Base-by-base conservation (phyloP, 2,888 invertebrate species). In the Argyra leucocephala region DNA sequence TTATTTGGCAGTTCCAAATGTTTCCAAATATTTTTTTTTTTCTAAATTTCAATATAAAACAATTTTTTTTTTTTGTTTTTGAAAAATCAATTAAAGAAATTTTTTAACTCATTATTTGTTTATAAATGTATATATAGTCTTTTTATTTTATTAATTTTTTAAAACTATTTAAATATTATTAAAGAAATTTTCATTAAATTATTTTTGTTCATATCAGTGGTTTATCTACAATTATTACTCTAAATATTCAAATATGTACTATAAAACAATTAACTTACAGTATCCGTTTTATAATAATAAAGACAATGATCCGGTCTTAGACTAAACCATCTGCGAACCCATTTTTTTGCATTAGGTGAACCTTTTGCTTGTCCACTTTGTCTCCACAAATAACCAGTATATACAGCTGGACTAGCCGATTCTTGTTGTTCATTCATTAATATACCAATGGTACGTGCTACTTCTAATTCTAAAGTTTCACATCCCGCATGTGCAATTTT, bases 241-340 rank as follows among this genome's bases (percentile, higher is more conserved):
- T n/a, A n/a, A n/a, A n/a, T n/a, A n/a, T n/a, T n/a, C n/a, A 26
- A 26, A 26, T 26, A 26, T 26, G 9, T 26, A 26, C 9, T 26
- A 6, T 9, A 26, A 26, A 26, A 26, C 9, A 6, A 9, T 12
- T 12, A 62, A 82, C 86, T 83, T 80, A 94, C 94, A 79, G 88
- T 84, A 80, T 93, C 92, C 73, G 90, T 90, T 83, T 95, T 96
- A 81, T 95, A 96, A 81, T 91, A 95, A 80, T 96, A 96, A 69
- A 96, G 84, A 81, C 94, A 95, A 82, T 93, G 92, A 81, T 96
- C 95, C 64, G 89, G 86, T 73, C 94, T 90, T 65, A 96, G 82
- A 69, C 90, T 89, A 80, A 96, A 96, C 92, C 93, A 96, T 70
- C 96, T 83, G 65, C 91, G 83, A 64, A 92, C 89, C 96, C 96